phyloP scores from a whole-genome alignment of 2,113 vertebrate genomes.

The Hypocryptadius cinnamomeus region DNA sequence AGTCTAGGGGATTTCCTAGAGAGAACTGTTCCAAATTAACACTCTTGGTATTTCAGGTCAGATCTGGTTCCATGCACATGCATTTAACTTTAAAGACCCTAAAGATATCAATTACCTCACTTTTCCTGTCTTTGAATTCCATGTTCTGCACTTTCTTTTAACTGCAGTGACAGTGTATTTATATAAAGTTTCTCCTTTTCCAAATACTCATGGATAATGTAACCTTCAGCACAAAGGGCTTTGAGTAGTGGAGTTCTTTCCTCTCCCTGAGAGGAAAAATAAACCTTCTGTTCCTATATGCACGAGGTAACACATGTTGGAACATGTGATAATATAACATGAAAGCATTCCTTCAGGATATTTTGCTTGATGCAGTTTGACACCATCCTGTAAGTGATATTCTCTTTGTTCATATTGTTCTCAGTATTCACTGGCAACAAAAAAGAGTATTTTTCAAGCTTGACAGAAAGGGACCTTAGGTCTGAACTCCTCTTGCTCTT shows the following conservation, averaged over 20 bases:
- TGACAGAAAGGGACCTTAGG: background rate
- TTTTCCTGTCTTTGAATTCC: background rate
- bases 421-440: background rate
- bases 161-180: background rate
- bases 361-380: conserved; percentile 19
- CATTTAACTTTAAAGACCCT: background rate
- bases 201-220: background rate
- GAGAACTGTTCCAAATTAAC: background rate
- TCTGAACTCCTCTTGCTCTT: background rate
- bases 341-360: conserved; percentile 7
- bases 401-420: conserved; percentile 17
- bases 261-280: background rate
- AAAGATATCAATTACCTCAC: background rate
- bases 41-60: background rate
- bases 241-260: background rate
- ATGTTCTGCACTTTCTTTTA: background rate
- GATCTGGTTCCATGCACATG: background rate
- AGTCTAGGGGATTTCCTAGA: background rate
- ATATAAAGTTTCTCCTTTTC: background rate
- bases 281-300: background rate
- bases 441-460: background rate
- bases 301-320: background rate
- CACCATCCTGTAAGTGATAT: background rate
- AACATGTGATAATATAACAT: background rate
- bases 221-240: background rate